phyloP scores from a whole-genome alignment of 2,113 vertebrate genomes.

The Sarotherodon lohbergeri region DNA sequence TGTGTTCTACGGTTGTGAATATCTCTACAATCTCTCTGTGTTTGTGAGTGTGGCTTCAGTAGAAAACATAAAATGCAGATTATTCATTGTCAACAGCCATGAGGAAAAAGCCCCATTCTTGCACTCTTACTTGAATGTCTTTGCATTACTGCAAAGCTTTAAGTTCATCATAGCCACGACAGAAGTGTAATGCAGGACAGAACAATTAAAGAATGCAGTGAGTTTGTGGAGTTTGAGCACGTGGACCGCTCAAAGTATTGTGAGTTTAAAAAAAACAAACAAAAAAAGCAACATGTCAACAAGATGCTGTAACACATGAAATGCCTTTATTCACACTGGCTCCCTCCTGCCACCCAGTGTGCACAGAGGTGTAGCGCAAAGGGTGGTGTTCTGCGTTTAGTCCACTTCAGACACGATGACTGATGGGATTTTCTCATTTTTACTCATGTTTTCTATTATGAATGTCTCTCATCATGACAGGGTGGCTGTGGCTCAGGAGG shows the following conservation, averaged over 20 bases:
- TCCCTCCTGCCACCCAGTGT: conserved; percentile 47
- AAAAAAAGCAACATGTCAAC: not conserved
- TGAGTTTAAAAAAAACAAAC: not conserved
- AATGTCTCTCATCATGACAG: not conserved
- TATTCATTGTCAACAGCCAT: conserved; percentile 15
- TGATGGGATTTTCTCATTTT: not conserved
- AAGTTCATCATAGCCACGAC: not conserved
- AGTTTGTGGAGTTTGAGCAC: not conserved
- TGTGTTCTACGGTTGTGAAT: not conserved
- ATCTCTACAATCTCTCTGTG: not conserved
- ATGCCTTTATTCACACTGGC: not conserved
- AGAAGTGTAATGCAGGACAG: not conserved
- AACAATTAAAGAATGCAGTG: not conserved
- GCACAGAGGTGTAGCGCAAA: not conserved
- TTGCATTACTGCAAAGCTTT: not conserved
- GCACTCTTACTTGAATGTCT: not conserved
- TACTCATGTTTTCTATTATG: not conserved
- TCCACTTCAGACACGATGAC: not conserved
- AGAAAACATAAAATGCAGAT: not conserved
- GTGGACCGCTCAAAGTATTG: not conserved
- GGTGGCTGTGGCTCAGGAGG: no score
- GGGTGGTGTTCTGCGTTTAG: not conserved
- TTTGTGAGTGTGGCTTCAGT: not conserved
- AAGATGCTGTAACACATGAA: not conserved
- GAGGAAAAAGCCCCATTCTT: conserved; percentile 23